Evolutionary conservation across 1,140 invertebrate species (phyloP).

Genomic region (Andricus grossulariae): DNA sequence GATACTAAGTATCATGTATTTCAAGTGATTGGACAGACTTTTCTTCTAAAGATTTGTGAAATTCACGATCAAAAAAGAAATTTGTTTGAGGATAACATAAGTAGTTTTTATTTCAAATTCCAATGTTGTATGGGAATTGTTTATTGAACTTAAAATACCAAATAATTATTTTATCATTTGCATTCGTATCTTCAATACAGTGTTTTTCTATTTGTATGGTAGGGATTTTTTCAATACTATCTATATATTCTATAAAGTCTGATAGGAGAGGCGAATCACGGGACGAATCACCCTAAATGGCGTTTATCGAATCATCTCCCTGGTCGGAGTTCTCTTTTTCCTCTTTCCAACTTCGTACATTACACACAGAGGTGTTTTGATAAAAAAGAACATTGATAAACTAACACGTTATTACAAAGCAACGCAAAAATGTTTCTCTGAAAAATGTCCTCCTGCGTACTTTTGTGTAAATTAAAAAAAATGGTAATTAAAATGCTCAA

Average conservation of each 20-base stretch:
- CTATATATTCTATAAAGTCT: not conserved
- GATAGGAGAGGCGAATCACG: constrained; percentile 2
- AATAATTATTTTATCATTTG: not conserved
- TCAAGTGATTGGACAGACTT: no score
- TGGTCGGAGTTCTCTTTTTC: constrained; percentile 9
- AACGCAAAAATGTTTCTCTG: not conserved
- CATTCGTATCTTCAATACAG: not conserved
- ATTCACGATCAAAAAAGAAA: no score
- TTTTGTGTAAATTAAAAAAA: no score
- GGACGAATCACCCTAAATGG: constrained; percentile 15
- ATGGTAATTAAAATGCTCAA: no score
- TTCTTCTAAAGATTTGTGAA: no score
- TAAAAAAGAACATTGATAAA: constrained; percentile 12
- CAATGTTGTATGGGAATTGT: no score
- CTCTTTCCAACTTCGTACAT: not conserved
- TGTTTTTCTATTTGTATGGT: not conserved
- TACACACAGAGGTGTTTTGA: constrained; percentile 2
- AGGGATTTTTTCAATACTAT: constrained; percentile 13
- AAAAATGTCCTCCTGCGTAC: no score
- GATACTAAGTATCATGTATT: no score
- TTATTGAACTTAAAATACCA: not conserved
- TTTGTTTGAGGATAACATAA: no score
- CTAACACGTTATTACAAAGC: not conserved
- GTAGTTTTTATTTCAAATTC: no score
- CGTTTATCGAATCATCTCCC: constrained; percentile 26